Evolutionary conservation across 2,797 vertebrate genomes (phyloP).

Genomic region (Onychomys torridus): DNA sequence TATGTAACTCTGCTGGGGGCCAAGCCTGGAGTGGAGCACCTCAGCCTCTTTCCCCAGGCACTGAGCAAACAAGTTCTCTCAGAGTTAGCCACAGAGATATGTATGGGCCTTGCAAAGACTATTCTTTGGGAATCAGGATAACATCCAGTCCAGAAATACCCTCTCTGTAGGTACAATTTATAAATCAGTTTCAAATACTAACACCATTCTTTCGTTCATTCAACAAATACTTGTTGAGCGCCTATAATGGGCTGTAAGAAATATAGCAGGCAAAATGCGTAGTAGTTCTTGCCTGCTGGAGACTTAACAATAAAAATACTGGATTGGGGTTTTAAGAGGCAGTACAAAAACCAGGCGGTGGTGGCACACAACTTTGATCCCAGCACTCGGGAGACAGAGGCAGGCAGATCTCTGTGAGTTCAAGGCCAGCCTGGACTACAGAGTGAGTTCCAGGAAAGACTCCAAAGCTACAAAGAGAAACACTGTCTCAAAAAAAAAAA

Average conservation of each 20-base stretch:
- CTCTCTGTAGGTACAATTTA: not conserved
- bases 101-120: not conserved
- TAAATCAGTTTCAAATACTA: not conserved
- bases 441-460: too few species aligned
- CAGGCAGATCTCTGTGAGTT: too few species aligned
- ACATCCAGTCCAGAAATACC: not conserved
- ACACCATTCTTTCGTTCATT: slow-evolving; percentile 56
- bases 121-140: not conserved
- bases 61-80: not conserved
- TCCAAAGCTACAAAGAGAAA: too few species aligned
- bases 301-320: not conserved
- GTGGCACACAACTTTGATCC: too few species aligned
- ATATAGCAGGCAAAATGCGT: not conserved
- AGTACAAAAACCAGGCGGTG: too few species aligned
- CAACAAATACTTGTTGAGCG: slow-evolving; percentile 76
- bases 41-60: not conserved
- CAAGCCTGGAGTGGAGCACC: not conserved
- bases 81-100: not conserved
- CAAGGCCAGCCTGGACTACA: too few species aligned
- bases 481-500: too few species aligned
- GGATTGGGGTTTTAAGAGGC: not conserved
- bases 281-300: not conserved
- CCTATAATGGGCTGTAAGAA: not conserved
- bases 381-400: too few species aligned
- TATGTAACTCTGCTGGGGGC: not conserved